Conservation (phyloP, 2,888 invertebrate genomes). For the Tetragonisca angustula region DNA sequence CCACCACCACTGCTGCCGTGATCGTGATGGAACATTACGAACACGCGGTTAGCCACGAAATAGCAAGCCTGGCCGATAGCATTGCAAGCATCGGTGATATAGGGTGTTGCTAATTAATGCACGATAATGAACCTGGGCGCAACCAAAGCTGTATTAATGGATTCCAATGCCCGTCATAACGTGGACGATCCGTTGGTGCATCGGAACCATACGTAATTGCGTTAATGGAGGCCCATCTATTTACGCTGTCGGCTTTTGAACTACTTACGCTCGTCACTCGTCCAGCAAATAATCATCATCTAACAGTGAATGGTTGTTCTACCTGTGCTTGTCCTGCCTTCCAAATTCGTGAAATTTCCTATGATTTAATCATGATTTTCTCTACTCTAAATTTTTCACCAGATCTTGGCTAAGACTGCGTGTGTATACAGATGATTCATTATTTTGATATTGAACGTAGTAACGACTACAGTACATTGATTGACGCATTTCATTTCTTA, state of each 20-base stretch:
- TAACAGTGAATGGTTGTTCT: not conserved
- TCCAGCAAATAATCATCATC: conserved; percentile 37
- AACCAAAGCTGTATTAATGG: conserved; percentile 78
- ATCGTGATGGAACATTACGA: conserved; percentile 56
- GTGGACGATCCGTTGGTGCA: conserved; percentile 66
- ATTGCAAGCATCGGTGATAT: conserved; percentile 72
- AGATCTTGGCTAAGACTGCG: not conserved
- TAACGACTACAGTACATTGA: not conserved
- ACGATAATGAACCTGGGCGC: conserved; percentile 80
- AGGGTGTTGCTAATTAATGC: conserved; percentile 80
- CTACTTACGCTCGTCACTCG: conserved; percentile 55
- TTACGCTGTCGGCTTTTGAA: conserved; percentile 52
- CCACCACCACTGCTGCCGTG: conserved; percentile 32
- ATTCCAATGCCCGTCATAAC: conserved; percentile 78
- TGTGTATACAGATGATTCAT: not conserved
- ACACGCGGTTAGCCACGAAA: conserved; percentile 76
- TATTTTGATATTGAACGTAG: not conserved
- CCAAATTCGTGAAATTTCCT: not conserved
- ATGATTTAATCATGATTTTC: not conserved
- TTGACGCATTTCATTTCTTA: not conserved
- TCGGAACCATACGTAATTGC: conserved; percentile 69
- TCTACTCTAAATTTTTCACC: not conserved
- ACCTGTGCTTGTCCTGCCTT: not conserved
- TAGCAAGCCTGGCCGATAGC: conserved; percentile 71
- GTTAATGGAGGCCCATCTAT: conserved; percentile 70